Evolutionary conservation across 2,113 vertebrate genomes (phyloP).

Genomic region (Engystomops pustulosus): DNA sequence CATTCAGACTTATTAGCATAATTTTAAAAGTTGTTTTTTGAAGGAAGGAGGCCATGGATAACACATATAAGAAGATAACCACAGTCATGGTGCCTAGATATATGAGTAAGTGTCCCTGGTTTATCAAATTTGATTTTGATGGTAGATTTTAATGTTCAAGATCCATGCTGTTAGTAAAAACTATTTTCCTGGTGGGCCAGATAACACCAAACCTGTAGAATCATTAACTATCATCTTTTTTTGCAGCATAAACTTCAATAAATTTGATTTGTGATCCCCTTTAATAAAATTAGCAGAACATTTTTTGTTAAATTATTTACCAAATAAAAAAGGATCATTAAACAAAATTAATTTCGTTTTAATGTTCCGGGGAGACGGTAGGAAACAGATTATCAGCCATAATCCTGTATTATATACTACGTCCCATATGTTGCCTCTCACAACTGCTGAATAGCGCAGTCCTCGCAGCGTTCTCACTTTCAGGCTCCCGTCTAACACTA

Average conservation of each 20-base stretch:
- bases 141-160: no score
- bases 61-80: no score
- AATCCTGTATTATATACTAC: not conserved
- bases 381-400: conserved; percentile 3
- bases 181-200: no score
- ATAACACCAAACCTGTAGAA: no score
- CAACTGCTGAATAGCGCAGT: not conserved
- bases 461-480: not conserved
- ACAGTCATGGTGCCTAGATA: no score
- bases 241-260: not conserved
- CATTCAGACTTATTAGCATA: no score
- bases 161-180: no score
- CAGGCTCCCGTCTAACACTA: not conserved
- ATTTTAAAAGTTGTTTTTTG: no score
- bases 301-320: not conserved
- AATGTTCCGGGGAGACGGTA: conserved; percentile 9
- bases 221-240: not conserved
- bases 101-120: no score
- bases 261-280: not conserved
- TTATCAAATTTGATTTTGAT: no score
- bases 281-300: not conserved
- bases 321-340: not conserved
- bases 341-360: conserved; percentile 22
- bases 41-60: no score
- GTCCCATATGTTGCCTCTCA: not conserved